These are phyloP conservation scores for Bryconaethiops microstoma DNA, from an alignment of 2,797 vertebrate species.

Conservation along the genomic window DNA sequence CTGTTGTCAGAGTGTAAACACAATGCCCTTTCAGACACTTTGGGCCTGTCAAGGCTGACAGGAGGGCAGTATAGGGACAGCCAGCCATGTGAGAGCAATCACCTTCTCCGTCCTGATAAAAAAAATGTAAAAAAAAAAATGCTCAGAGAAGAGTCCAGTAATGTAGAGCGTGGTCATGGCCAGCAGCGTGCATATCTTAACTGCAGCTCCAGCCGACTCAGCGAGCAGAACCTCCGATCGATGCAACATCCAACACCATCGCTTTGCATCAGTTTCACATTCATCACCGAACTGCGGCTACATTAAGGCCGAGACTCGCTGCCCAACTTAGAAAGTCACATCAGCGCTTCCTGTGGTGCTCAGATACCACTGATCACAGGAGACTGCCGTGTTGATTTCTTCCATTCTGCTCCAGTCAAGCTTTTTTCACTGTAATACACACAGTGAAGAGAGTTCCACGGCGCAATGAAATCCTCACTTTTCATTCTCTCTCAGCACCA, in stretches of 20 bases:
- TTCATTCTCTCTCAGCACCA: not conserved
- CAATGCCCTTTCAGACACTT: constrained; percentile 44
- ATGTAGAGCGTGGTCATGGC: not conserved
- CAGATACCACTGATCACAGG: not conserved
- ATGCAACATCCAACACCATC: constrained; percentile 15
- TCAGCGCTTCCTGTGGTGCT: not conserved
- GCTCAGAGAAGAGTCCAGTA: not conserved
- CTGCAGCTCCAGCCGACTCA: too few species aligned
- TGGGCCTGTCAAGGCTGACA: constrained; percentile 15
- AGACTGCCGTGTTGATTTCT: not conserved
- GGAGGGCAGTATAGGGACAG: constrained; percentile 27
- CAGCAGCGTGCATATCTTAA: too few species aligned
- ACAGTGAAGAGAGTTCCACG: too few species aligned
- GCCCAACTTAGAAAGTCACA: not conserved
- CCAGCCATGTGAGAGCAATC: not conserved
- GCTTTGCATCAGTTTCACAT: not conserved
- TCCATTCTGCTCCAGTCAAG: not conserved
- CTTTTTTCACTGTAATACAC: too few species aligned
- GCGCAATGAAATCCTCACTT: too few species aligned
- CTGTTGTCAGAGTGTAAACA: constrained; percentile 46
- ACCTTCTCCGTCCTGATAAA: not conserved
- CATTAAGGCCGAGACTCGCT: constrained; percentile 7
- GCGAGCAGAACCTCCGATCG: not conserved
- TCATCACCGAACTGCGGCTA: too few species aligned
- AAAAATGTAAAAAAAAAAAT: too few species aligned